Evolutionary conservation across 2,113 vertebrate genomes (phyloP), one percentile per base, ranked within the genome.

Genomic region (Malurus alboscapulatus): DNA sequence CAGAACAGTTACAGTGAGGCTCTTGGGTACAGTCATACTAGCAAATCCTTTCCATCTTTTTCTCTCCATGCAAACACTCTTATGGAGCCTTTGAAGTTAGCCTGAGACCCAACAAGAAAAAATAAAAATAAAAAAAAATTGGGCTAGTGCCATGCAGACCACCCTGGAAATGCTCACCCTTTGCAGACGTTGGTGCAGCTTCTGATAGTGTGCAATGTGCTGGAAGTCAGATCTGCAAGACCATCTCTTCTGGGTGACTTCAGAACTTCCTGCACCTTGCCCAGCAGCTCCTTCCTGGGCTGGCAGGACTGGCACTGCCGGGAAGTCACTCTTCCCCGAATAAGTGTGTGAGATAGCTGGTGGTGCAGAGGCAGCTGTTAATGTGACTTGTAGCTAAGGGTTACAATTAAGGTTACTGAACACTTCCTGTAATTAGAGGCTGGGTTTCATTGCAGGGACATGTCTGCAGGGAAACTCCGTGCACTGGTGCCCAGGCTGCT

Each of bases 131-230:
- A 27, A 19, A 34, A 5, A 5, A 12, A 14, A 9, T 22, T 17
- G 36, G 22, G 29, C 32, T 58, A 26, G 20, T 47, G 48, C 47
- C 2, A 0, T 29, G 17, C 58, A 81, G 63, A 19, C 4, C 40
- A 20, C 20, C 12, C 47, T 72, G 45, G 42, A 40, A 40, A 30
- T 17, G 50, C 30, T 50, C 42, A 6, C 42, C 7, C 34, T 51
- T 15, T 0, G 0, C 44, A 40, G 51, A 12, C 0, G 0, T 27
- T 16, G 14, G 10, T 38, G 40, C 61, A 40, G 30, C 48, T 47
- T 32, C 32, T 68, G 66, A 4, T 9, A 4, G 20, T 54, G 74
- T 34, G 34, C 53, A 42, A 3, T 0, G 2, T 66, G 44, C 29
- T 57, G 29, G 59, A 65, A 84, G 66, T 17, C 42, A 82, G 50